phyloP scores from a whole-genome alignment of 2,797 vertebrate species.

The Bradypus variegatus region DNA sequence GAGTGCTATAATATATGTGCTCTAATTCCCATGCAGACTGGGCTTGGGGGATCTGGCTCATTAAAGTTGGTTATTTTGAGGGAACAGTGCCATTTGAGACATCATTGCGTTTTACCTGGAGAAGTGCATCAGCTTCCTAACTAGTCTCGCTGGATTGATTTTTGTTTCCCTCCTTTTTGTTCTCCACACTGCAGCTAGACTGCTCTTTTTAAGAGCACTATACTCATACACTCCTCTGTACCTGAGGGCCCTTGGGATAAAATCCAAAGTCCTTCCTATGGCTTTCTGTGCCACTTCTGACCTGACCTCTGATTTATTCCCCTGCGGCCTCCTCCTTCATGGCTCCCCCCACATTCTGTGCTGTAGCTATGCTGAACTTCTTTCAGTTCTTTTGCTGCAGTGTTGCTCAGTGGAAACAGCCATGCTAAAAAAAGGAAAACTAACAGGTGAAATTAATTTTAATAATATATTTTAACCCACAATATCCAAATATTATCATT shows the following conservation, averaged over 20 bases:
- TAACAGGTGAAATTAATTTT: not conserved
- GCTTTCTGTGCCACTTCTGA: not conserved
- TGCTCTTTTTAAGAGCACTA: not conserved
- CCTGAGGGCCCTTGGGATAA: not conserved
- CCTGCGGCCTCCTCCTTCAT: not conserved
- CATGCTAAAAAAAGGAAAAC: not conserved
- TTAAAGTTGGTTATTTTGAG: slow-evolving; percentile 53
- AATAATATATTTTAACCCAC: not conserved
- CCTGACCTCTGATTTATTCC: not conserved
- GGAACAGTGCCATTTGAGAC: not conserved
- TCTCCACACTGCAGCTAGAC: not conserved
- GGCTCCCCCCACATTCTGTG: not conserved
- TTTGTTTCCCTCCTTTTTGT: not conserved
- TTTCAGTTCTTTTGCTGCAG: not conserved
- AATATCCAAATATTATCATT: not conserved
- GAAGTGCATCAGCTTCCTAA: not conserved
- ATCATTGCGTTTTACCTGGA: slow-evolving; percentile 19
- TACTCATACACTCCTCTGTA: not conserved
- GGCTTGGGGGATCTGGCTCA: slow-evolving; percentile 57
- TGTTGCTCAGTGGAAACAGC: not conserved
- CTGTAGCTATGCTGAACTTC: not conserved
- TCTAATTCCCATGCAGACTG: slow-evolving; percentile 23
- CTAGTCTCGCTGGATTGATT: not conserved
- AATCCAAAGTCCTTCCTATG: not conserved
- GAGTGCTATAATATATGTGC: not conserved